Percentiles rank a stretch among this genome's conserved stretches.
phyloP scores from a whole-genome alignment of 2,888 invertebrate species.

The Stenurella melanura region DNA sequence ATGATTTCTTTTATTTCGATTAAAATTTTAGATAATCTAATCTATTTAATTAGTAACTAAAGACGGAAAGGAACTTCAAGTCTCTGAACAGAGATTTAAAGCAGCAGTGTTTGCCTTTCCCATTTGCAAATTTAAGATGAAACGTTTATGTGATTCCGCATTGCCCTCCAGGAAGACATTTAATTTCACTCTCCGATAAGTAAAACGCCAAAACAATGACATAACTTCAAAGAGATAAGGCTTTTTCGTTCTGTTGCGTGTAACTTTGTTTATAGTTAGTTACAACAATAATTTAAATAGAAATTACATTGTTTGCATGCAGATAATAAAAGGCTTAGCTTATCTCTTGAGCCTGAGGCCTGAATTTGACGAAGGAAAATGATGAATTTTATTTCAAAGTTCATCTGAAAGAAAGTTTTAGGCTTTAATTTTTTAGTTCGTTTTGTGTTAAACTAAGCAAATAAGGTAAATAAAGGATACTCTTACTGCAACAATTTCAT shows the following conservation, averaged over 20 bases:
- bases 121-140: slow-evolving; percentile 34
- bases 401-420: not conserved
- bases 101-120: slow-evolving; percentile 16
- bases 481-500: too few relatives aligned
- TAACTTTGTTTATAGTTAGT: slow-evolving; percentile 44
- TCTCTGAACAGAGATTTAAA: not conserved
- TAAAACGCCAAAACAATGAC: slow-evolving; percentile 54
- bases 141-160: slow-evolving; percentile 38
- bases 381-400: slow-evolving; percentile 21
- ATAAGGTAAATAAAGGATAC: too few relatives aligned
- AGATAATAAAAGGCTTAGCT: slow-evolving; percentile 37
- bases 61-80: not conserved
- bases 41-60: not conserved
- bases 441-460: too few relatives aligned
- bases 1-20: too few relatives aligned
- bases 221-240: slow-evolving; percentile 47
- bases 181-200: slow-evolving; percentile 52
- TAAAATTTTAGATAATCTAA: too few relatives aligned
- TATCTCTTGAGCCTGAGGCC: slow-evolving; percentile 27
- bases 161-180: slow-evolving; percentile 46
- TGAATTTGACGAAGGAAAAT: slow-evolving; percentile 34
- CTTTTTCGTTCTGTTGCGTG: slow-evolving; percentile 37
- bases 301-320: slow-evolving; percentile 40
- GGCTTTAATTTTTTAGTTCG: too few relatives aligned
- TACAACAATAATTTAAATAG: slow-evolving; percentile 40